Percentiles rank a stretch among this genome's conserved stretches.
These are phyloP conservation scores for Plemyria rubiginata DNA, from an alignment of 2,888 invertebrate species.

Conservation along the genomic window DNA sequence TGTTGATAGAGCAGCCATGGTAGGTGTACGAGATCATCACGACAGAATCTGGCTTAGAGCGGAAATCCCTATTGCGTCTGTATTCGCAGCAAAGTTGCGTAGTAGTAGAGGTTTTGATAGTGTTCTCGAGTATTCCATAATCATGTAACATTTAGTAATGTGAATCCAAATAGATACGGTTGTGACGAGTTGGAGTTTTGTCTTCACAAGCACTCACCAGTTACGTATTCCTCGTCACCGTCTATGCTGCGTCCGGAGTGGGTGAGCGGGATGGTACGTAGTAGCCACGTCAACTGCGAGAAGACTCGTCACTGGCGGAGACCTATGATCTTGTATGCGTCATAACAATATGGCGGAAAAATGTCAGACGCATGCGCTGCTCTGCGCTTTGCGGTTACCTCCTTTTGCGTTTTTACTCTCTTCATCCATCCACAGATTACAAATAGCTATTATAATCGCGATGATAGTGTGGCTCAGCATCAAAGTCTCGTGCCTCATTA, in stretches of 20 bases:
- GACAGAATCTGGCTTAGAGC: conserved; percentile 63
- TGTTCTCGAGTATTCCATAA: conserved; percentile 54
- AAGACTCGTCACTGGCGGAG: conserved; percentile 93
- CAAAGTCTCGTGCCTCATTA: no score
- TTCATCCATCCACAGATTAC: not conserved
- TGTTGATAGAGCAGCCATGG: conserved; percentile 70
- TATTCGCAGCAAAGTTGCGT: conserved; percentile 57
- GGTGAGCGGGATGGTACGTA: conserved; percentile 96
- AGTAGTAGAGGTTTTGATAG: conserved; percentile 51
- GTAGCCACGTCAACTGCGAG: conserved; percentile 96
- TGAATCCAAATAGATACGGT: conserved; percentile 75
- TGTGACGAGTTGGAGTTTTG: conserved; percentile 83
- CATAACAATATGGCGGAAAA: conserved; percentile 89
- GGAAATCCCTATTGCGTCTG: conserved; percentile 77
- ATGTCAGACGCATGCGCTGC: conserved; percentile 79
- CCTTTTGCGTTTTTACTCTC: conserved; percentile 38
- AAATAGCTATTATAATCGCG: no score
- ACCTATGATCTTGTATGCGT: conserved; percentile 90
- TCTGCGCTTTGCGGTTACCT: not conserved
- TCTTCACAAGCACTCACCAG: conserved; percentile 91
- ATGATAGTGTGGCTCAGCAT: no score
- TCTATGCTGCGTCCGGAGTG: conserved; percentile 97
- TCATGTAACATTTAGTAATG: conserved; percentile 71
- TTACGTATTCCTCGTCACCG: conserved; percentile 98
- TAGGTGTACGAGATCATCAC: conserved; percentile 69